Conservation (phyloP, 2,888 invertebrate genomes). For the Eupithecia subfuscata region DNA sequence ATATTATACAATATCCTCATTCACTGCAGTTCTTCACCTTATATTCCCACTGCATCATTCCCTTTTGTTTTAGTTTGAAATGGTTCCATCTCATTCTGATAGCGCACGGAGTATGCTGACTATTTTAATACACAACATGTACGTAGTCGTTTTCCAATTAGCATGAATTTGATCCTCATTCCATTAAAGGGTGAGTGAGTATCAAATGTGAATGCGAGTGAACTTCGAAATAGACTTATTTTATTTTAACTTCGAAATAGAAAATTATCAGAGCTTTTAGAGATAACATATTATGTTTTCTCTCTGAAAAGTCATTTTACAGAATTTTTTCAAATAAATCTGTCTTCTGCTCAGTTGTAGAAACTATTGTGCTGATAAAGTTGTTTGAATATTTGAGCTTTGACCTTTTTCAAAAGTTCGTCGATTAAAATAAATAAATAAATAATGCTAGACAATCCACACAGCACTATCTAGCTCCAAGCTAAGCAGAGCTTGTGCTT, state of each 20-base stretch:
- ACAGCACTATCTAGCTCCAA: too few relatives aligned
- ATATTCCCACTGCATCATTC: background rate
- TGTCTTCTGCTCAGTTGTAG: background rate
- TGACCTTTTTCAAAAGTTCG: too few relatives aligned
- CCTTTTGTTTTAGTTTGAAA: background rate
- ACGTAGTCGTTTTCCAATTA: background rate
- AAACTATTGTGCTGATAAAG: too few relatives aligned
- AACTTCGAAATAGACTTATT: background rate
- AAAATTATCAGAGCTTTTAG: background rate
- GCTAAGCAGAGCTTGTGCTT: too few relatives aligned
- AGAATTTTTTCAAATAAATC: background rate
- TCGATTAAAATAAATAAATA: too few relatives aligned
- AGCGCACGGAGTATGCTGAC: background rate
- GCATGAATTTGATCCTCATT: background rate
- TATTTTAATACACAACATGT: background rate
- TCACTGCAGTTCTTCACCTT: background rate
- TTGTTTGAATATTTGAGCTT: too few relatives aligned
- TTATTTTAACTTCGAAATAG: background rate
- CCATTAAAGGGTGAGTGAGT: background rate
- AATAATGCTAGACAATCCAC: too few relatives aligned
- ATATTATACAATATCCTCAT: too few relatives aligned
- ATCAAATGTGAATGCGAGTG: background rate
- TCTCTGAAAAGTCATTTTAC: background rate
- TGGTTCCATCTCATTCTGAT: background rate
- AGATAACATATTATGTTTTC: background rate